A percentile compares a stretch with the other conserved stretches of the same genome.
Evolutionary conservation across 2,797 vertebrate species (phyloP).

Genomic region (Gambusia yucatana): DNA sequence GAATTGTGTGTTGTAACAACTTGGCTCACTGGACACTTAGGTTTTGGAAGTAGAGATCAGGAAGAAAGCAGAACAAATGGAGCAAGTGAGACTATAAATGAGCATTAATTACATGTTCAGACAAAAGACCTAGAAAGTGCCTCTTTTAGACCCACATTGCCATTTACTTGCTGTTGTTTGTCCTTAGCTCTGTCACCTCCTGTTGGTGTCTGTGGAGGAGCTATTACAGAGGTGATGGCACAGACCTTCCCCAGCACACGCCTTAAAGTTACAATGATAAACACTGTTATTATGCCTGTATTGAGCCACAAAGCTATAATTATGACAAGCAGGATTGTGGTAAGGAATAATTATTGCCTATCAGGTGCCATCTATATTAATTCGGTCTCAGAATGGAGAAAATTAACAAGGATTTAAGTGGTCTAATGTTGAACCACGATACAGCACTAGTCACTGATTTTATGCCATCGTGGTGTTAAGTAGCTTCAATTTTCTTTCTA

Average conservation of each 20-base stretch:
- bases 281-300: slow-evolving; percentile 76
- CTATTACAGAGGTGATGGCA: slow-evolving; percentile 52
- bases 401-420: slow-evolving; percentile 37
- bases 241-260: slow-evolving; percentile 38
- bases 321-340: slow-evolving; percentile 67
- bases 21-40: slow-evolving; percentile 3
- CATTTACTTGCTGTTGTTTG: slow-evolving; percentile 44
- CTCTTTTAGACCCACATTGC: slow-evolving; percentile 14
- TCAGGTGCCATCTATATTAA: slow-evolving; percentile 58
- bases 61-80: not conserved
- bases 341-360: slow-evolving; percentile 73
- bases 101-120: slow-evolving; percentile 58
- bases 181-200: slow-evolving; percentile 65
- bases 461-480: slow-evolving; percentile 10
- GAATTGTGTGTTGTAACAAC: not conserved
- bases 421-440: slow-evolving; percentile 29
- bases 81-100: slow-evolving; percentile 12
- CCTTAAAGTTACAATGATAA: slow-evolving; percentile 70
- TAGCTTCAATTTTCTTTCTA: not conserved
- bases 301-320: slow-evolving; percentile 66
- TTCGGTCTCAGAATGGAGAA: slow-evolving; percentile 48
- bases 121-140: slow-evolving; percentile 37
- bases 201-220: slow-evolving; percentile 51
- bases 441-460: slow-evolving; percentile 13
- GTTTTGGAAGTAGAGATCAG: slow-evolving; percentile 2